Conservation (phyloP, 2,797 vertebrate species). For the Prionace glauca region DNA sequence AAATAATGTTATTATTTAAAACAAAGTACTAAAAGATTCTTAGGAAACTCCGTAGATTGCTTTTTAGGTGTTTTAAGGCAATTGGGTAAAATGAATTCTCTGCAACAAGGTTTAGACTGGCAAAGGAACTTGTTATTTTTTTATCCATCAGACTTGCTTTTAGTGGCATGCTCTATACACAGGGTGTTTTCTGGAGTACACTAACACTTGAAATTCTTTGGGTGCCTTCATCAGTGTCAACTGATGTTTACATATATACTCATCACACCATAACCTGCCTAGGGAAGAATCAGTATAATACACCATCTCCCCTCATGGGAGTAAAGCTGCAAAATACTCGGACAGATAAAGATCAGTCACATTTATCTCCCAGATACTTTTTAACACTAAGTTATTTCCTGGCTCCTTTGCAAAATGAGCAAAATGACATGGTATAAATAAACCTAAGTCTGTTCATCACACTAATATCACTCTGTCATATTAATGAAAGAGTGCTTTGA, state of each 20-base stretch:
- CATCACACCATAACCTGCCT: slow-evolving; percentile 47
- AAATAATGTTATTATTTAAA: slow-evolving; percentile 77
- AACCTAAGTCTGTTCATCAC: neutral
- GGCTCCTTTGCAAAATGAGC: neutral
- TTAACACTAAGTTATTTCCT: slow-evolving; percentile 29
- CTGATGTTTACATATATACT: slow-evolving; percentile 65
- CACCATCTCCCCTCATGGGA: neutral
- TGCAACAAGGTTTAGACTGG: slow-evolving; percentile 58
- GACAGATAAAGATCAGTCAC: slow-evolving; percentile 26
- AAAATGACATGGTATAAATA: neutral
- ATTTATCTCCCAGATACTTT: slow-evolving; percentile 11
- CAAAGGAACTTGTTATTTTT: slow-evolving; percentile 63
- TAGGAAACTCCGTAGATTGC: slow-evolving; percentile 59
- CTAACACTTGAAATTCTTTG: slow-evolving; percentile 68
- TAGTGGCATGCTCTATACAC: slow-evolving; percentile 66
- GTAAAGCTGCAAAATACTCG: slow-evolving; percentile 8
- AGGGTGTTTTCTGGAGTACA: slow-evolving; percentile 57
- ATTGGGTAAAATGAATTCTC: slow-evolving; percentile 59
- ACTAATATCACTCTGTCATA: neutral
- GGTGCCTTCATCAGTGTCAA: slow-evolving; percentile 71
- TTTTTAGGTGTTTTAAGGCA: slow-evolving; percentile 67
- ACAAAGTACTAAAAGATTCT: slow-evolving; percentile 56
- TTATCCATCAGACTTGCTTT: slow-evolving; percentile 72
- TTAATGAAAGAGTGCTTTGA: neutral
- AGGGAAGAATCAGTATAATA: neutral